These are phyloP conservation scores for Spongia lamella DNA, from an alignment of 37 sponge, comb jelly and placozoan genomes.

Conservation along the genomic window DNA sequence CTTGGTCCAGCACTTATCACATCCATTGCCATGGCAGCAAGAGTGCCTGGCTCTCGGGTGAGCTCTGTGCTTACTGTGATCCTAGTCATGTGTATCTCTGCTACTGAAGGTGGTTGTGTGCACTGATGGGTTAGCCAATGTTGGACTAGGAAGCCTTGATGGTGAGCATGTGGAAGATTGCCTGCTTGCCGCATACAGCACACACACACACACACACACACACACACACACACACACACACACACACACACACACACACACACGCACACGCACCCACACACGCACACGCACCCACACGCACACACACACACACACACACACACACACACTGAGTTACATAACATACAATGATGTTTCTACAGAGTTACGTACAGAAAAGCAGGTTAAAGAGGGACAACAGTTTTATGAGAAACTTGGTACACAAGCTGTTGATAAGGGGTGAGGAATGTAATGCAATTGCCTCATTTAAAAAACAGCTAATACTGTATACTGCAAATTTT, in stretches of 20 bases:
- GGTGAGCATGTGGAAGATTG: constrained; percentile 49
- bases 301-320: background rate
- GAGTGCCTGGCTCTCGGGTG: constrained; percentile 79
- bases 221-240: background rate
- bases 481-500: too few species aligned
- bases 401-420: constrained; percentile 79
- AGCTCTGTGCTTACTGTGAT: background rate
- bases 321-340: background rate
- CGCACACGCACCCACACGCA: too few species aligned
- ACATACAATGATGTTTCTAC: background rate
- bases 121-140: constrained; percentile 89
- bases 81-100: background rate
- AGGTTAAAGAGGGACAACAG: constrained; percentile 49
- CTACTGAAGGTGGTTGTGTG: constrained; percentile 75
- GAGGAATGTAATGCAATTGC: too few species aligned
- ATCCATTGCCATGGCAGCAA: constrained; percentile 67
- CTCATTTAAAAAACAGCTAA: too few species aligned
- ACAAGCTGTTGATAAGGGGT: constrained; percentile 78
- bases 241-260: too few species aligned
- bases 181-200: background rate
- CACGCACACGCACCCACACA: too few species aligned
- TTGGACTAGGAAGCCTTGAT: constrained; percentile 80
- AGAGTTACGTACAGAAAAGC: constrained; percentile 49
- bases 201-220: background rate
- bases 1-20: constrained; percentile 79